These are phyloP conservation scores for Phaethon lepturus DNA, from an alignment of 2,113 vertebrate genomes.

Conservation along the genomic window DNA sequence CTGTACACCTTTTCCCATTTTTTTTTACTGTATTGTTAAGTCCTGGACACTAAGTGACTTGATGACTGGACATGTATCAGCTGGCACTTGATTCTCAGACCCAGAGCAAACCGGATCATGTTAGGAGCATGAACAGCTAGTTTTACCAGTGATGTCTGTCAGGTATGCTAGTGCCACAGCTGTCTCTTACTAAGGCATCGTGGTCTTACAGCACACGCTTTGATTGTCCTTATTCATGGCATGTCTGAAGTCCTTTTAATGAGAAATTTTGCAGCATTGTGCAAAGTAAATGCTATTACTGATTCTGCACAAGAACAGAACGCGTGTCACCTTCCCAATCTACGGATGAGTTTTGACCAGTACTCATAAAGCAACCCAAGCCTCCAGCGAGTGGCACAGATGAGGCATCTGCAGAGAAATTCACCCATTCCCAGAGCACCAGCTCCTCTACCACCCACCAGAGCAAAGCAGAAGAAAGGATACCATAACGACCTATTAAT, in stretches of 20 bases:
- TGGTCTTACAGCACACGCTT: not conserved
- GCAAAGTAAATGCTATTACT: not conserved
- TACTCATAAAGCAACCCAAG: not conserved
- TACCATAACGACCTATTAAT: not conserved
- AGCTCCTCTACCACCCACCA: not conserved
- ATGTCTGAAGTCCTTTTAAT: not conserved
- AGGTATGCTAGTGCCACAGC: not conserved
- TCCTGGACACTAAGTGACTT: rapidly evolving
- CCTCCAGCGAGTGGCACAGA: not conserved
- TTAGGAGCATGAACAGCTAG: not conserved
- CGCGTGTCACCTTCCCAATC: not conserved
- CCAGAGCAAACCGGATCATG: not conserved
- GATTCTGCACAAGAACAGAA: not conserved
- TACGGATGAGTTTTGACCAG: not conserved
- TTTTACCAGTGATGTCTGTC: not conserved
- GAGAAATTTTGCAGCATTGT: rapidly evolving
- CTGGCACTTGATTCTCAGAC: not conserved
- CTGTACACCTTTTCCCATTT: not conserved
- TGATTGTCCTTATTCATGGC: not conserved
- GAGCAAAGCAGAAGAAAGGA: not conserved
- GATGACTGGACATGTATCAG: not conserved
- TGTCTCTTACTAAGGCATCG: not conserved
- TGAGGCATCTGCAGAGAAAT: not conserved
- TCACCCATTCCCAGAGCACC: not conserved
- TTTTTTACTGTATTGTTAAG: not conserved